Base-by-base conservation (phyloP, 2,888 invertebrate species). In the Mantis religiosa region DNA sequence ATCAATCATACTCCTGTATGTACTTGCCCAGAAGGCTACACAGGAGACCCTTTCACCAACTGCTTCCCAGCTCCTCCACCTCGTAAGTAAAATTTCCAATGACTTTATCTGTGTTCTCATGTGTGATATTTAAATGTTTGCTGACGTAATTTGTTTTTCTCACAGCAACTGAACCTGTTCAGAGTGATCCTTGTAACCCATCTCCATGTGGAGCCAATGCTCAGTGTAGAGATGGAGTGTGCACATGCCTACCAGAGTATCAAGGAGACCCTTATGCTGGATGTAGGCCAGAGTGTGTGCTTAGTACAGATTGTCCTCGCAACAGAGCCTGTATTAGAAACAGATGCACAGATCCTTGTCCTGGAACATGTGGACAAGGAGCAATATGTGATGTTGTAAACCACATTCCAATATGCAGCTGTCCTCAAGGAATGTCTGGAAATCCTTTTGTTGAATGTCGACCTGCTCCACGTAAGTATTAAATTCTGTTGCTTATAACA, bases 1-100 rank as follows among this genome's bases (percentile, higher is more conserved):
- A 95, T 96, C 91, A 96, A 95, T 91, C 97, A 97, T 92, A 94
- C 96, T n/a, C 96, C 97, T 9, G 95, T 96, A 91, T 97, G 97
- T 92, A 95, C 95, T 82, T 97, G 97, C 92, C 94, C 95, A 8
- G 93, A 94, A 34, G 96, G 96, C 87, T 97, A 95, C 91, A 95
- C 94, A 6, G 97, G 97, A 30, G 96, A 97, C 94, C 97, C 97
- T 30, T 97, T 97, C 92, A 95, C 94, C 90, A 95, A 94, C 91
- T 97, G 97, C 92, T 93, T 94, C 54, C 93, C 94, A 15, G 94
- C 95, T 93, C 95, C 95, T 88, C 93, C 93, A 89, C 92, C 94
- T 92, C 94, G 95, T 94, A 95, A 94, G 93, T 90, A 90, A 86
- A 91, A 92, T 30, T 20, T 15, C 20, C 54, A 54, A 15, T 54